A percentile compares a stretch with the other conserved stretches of the same genome.
Conservation (phyloP, 2,113 vertebrate genomes). For the Oxyura jamaicensis region DNA sequence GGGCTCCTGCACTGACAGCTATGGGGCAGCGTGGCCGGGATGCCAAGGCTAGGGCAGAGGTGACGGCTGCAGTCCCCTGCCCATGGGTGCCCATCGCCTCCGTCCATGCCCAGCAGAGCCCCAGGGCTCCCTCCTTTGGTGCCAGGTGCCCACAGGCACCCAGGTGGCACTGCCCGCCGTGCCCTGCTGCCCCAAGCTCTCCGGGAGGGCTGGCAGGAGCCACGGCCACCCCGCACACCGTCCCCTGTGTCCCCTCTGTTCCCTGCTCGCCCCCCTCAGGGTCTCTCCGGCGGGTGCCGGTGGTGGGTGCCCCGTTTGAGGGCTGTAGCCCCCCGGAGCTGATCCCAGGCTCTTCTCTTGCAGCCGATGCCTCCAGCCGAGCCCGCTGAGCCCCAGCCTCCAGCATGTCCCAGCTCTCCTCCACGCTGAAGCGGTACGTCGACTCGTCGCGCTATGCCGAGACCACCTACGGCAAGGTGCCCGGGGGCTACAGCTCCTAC, state of each 20-base stretch:
- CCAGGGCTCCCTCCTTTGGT: background rate
- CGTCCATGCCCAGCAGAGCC: background rate
- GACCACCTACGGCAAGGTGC: slow-evolving; percentile 77
- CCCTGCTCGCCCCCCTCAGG: background rate
- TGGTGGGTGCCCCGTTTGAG: fast-evolving
- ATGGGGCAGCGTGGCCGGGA: fast-evolving
- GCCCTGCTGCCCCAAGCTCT: background rate
- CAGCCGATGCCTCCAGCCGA: slow-evolving; percentile 89
- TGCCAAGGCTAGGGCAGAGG: background rate
- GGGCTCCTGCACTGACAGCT: background rate
- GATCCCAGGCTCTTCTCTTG: slow-evolving; percentile 50
- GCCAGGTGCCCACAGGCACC: fast-evolving
- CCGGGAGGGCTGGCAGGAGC: background rate
- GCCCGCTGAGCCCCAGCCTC: slow-evolving; percentile 70
- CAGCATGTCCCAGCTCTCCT: slow-evolving; percentile 95
- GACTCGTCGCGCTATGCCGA: slow-evolving; percentile 81
- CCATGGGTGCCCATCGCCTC: background rate
- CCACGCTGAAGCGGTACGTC: slow-evolving; percentile 90
- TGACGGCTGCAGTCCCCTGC: background rate
- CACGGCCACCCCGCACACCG: background rate
- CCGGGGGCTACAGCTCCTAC: slow-evolving; percentile 86
- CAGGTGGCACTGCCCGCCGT: background rate
- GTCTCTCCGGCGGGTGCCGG: background rate
- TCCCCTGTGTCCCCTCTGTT: background rate
- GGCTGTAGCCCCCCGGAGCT: fast-evolving